Evolutionary conservation across 2,797 vertebrate genomes (phyloP).

Genomic region (Rhinoraja longicauda): DNA sequence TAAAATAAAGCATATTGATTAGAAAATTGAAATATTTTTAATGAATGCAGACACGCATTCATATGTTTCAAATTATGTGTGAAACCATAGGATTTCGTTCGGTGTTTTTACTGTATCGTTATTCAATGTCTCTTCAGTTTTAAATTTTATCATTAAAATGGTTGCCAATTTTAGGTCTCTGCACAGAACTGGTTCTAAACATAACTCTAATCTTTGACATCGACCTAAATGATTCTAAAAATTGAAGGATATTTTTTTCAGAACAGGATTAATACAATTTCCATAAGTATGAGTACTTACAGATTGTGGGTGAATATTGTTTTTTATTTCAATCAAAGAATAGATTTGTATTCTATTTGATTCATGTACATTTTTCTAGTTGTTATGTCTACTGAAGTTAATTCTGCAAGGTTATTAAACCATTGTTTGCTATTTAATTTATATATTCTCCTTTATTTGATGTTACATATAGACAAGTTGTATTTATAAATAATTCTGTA

Average conservation of each 20-base stretch:
- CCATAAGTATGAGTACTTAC: not conserved
- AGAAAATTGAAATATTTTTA: slow-evolving; percentile 27
- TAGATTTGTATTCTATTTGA: not conserved
- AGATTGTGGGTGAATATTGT: not conserved
- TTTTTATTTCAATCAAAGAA: not conserved
- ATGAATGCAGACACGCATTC: slow-evolving; percentile 27
- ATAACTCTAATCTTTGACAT: not conserved
- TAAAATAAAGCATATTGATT: slow-evolving; percentile 36
- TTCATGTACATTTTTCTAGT: not conserved
- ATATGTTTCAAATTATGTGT: slow-evolving; percentile 37
- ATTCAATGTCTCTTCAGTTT: slow-evolving; percentile 12
- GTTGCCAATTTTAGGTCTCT: not conserved
- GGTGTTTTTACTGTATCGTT: not conserved
- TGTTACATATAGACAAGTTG: not conserved
- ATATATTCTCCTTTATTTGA: not conserved
- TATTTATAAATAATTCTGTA: not conserved
- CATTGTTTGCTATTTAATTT: not conserved
- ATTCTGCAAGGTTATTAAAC: not conserved
- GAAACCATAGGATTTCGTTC: slow-evolving; percentile 30
- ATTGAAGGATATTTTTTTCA: not conserved
- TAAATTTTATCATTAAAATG: slow-evolving; percentile 2
- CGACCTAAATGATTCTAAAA: not conserved
- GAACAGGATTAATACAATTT: not conserved
- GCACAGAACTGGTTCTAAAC: not conserved
- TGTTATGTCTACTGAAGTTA: not conserved